A percentile compares a stretch with the other conserved stretches of the same genome.
Conservation (phyloP, 2,888 invertebrate genomes). For the Aspidiotus destructor region DNA sequence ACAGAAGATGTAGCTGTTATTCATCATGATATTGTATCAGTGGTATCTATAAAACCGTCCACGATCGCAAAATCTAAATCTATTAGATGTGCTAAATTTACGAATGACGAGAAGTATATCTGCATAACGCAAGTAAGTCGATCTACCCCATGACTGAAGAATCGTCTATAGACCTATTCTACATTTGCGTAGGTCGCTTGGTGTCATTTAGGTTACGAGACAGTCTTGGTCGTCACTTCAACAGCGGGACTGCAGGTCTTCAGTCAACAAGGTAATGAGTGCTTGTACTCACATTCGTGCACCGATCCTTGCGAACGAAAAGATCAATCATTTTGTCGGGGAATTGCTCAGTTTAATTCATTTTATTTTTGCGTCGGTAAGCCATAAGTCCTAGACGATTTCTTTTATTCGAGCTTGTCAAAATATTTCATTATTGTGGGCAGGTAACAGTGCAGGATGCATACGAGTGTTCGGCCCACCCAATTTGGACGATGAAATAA, state of each 20-base stretch:
- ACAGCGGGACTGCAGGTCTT: slow-evolving; percentile 39
- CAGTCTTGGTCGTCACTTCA: slow-evolving; percentile 39
- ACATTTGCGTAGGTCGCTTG: slow-evolving; percentile 38
- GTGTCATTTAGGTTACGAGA: slow-evolving; percentile 38
- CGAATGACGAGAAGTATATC: slow-evolving; percentile 1
- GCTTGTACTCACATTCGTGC: slow-evolving; percentile 39
- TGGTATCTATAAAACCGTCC: slow-evolving; percentile 7
- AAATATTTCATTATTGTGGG: neutral
- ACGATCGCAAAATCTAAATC: slow-evolving; percentile 3
- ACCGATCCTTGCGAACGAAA: slow-evolving; percentile 35
- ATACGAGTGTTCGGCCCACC: slow-evolving; percentile 38
- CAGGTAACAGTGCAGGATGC: slow-evolving; percentile 39
- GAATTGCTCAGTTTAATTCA: slow-evolving; percentile 38
- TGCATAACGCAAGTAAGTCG: slow-evolving; percentile 17
- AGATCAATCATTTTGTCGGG: slow-evolving; percentile 37
- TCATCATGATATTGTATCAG: slow-evolving; percentile 22
- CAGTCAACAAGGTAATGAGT: slow-evolving; percentile 34
- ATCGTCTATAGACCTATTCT: neutral
- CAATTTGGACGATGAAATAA: slow-evolving; percentile 37
- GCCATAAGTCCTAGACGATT: neutral
- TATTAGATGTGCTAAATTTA: slow-evolving; percentile 8
- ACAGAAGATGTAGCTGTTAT: slow-evolving; percentile 11
- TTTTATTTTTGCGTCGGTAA: slow-evolving; percentile 39
- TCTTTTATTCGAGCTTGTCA: neutral
- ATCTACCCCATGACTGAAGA: neutral